Evolutionary conservation across 2,888 invertebrate species (phyloP).

Genomic region (Acanthosepion pharaonis): DNA sequence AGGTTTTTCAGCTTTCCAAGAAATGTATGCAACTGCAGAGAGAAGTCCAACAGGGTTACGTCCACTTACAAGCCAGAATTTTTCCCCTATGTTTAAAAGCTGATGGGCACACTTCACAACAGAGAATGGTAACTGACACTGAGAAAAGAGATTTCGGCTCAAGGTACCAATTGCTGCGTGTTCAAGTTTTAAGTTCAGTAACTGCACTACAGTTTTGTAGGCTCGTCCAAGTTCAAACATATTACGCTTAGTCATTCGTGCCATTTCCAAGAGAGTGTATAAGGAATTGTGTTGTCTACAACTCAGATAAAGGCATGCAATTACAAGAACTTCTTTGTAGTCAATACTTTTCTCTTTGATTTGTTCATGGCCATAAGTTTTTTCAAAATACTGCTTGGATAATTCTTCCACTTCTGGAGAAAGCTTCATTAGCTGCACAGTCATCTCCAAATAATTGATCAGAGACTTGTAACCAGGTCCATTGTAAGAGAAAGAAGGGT

Average conservation of each 20-base stretch:
- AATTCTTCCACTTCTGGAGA: not conserved
- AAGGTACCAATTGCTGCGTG: not conserved
- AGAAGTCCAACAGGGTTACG: conserved; percentile 34
- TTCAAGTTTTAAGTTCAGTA: not conserved
- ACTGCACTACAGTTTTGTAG: not conserved
- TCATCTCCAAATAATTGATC: not conserved
- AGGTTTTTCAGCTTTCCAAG: conserved; percentile 39
- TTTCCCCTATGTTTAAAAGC: not conserved
- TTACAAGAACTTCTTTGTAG: not conserved
- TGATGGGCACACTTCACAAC: not conserved
- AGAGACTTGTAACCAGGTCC: not conserved
- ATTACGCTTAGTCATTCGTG: not conserved
- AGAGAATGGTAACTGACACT: not conserved
- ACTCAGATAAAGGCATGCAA: not conserved
- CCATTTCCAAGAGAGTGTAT: not conserved
- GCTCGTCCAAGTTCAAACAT: conserved; percentile 13
- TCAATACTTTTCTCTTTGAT: conserved; percentile 17
- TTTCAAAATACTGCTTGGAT: not conserved
- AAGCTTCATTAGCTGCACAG: not conserved
- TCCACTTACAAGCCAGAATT: conserved; percentile 33
- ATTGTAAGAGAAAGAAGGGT: not conserved
- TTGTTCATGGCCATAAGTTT: not conserved
- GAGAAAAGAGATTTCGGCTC: not conserved
- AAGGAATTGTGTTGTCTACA: conserved; percentile 34
- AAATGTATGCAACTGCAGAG: not conserved